These are phyloP conservation scores for Ariopsis seemanni DNA, from an alignment of 2,113 vertebrate genomes.

Conservation along the genomic window DNA sequence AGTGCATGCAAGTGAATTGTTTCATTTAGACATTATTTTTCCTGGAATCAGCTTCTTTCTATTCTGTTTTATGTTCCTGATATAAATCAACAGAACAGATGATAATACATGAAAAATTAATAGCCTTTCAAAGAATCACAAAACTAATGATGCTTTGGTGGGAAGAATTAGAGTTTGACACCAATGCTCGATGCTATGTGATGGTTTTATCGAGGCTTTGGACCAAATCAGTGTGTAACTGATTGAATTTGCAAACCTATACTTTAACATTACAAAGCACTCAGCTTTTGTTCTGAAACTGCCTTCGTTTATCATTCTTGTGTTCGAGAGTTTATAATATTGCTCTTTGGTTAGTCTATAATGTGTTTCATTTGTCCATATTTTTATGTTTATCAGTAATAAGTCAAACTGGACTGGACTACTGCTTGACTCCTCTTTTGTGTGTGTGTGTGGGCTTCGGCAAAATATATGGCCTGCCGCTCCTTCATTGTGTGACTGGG, in stretches of 20 bases:
- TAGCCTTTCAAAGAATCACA: not conserved
- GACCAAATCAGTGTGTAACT: conserved; percentile 35
- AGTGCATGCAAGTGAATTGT: not conserved
- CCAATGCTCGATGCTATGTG: not conserved
- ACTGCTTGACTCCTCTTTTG: conserved; percentile 5
- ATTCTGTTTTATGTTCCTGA: not conserved
- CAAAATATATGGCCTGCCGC: conserved; percentile 20
- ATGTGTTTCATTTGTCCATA: not conserved
- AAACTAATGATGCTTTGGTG: not conserved
- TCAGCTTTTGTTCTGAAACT: not conserved
- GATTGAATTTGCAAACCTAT: conserved; percentile 13
- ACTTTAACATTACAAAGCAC: not conserved
- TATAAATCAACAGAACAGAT: not conserved
- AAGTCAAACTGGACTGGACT: conserved; percentile 22
- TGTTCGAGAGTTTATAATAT: not conserved
- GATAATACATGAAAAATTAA: not conserved
- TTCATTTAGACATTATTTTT: not conserved
- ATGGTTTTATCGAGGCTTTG: not conserved
- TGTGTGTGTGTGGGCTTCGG: conserved; percentile 18
- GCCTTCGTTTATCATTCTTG: not conserved
- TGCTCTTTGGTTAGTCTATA: conserved; percentile 5
- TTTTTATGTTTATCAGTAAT: conserved; percentile 17
- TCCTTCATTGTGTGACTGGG: conserved; percentile 47
- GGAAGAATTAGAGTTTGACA: not conserved
- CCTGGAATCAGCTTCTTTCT: not conserved